A percentile compares a stretch with the other conserved stretches of the same genome.
phyloP scores from a whole-genome alignment of 2,888 invertebrate species.

The Orchesella flavescens region DNA sequence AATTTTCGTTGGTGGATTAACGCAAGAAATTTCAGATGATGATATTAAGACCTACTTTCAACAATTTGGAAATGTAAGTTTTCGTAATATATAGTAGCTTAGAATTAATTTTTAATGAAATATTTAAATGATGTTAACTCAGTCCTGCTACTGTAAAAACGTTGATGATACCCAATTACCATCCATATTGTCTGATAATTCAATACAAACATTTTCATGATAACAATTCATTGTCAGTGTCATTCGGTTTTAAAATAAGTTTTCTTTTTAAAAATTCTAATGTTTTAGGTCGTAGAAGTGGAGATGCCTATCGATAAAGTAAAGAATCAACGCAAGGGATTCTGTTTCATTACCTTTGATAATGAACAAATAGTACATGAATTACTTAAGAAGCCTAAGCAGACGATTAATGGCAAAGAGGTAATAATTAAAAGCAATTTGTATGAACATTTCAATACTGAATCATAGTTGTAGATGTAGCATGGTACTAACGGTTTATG shows the following conservation, averaged over 20 bases:
- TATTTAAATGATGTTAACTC: conserved; percentile 68
- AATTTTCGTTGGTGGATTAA: conserved; percentile 96
- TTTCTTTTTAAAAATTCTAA: conserved; percentile 25
- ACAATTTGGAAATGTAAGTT: conserved; percentile 91
- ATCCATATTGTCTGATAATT: conserved; percentile 65
- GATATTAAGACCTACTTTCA: conserved; percentile 94
- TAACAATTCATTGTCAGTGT: not conserved
- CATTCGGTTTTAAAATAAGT: not conserved
- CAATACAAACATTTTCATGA: conserved; percentile 6
- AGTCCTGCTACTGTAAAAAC: conserved; percentile 71
- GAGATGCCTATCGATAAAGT: conserved; percentile 98
- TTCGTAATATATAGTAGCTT: not conserved
- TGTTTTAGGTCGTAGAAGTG: conserved; percentile 89
- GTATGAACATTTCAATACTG: too few relatives aligned
- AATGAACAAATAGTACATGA: conserved; percentile 95
- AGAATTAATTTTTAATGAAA: too few relatives aligned
- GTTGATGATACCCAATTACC: conserved; percentile 69
- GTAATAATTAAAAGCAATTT: conserved; percentile 75
- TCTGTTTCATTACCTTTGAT: conserved; percentile 98
- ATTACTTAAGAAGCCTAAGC: conserved; percentile 91
- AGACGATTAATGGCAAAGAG: conserved; percentile 94
- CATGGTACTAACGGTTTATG: not conserved
- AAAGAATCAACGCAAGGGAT: conserved; percentile 96
- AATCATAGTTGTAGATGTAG: not conserved
- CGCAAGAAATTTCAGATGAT: conserved; percentile 92